phyloP scores from a whole-genome alignment of 2,888 invertebrate species.

The Lepidocyrtoides sp. region DNA sequence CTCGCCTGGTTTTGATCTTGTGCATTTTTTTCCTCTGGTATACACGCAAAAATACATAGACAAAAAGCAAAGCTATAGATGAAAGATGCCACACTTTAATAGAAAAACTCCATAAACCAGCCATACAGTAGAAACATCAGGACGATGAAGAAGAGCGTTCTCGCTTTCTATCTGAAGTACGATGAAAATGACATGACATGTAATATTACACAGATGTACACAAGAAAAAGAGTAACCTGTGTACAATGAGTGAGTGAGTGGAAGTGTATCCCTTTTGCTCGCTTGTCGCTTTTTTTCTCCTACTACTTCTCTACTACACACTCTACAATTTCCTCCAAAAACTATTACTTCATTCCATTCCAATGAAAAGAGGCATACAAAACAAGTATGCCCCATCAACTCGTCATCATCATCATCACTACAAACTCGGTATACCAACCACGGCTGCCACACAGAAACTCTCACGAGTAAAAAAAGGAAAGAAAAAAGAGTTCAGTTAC shows the following conservation, averaged over 20 bases:
- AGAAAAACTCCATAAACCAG: conserved; percentile 26
- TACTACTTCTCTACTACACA: neutral
- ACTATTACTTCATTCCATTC: conserved; percentile 48
- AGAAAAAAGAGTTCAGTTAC: conserved; percentile 77
- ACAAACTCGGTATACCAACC: conserved; percentile 23
- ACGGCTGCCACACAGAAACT: neutral
- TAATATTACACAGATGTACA: conserved; percentile 54
- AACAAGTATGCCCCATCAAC: conserved; percentile 10
- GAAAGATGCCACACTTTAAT: neutral
- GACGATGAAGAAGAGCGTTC: conserved; percentile 41
- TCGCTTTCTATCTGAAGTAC: conserved; percentile 51
- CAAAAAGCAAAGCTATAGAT: neutral
- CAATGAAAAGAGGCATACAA: conserved; percentile 31
- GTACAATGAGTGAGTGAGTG: neutral
- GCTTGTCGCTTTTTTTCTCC: neutral
- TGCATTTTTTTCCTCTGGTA: neutral
- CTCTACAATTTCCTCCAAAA: neutral
- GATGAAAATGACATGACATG: conserved; percentile 69
- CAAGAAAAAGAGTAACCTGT: conserved; percentile 1
- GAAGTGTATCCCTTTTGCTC: neutral
- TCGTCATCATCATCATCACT: neutral
- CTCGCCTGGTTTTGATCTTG: conserved; percentile 63
- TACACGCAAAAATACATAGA: neutral
- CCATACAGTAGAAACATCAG: neutral
- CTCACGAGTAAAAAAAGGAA: conserved; percentile 30